Evolutionary conservation across 1,140 invertebrate genomes (phyloP).

Genomic region (Brachionus calyciflorus): DNA sequence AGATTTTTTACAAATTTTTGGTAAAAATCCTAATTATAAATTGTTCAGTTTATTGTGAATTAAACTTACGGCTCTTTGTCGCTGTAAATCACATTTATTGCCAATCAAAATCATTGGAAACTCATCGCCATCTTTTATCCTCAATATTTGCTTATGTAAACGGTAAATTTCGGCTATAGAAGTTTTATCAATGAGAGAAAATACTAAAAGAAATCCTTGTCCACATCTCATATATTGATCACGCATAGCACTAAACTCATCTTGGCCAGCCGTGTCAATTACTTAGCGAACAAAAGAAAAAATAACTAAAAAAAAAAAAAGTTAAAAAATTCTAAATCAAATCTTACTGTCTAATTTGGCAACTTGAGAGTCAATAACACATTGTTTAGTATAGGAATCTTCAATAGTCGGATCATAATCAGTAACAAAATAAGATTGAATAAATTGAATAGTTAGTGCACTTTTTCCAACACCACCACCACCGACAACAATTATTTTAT

Average conservation of each 20-base stretch:
- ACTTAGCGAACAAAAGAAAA: too few species aligned
- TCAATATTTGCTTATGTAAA: conserved; percentile 87
- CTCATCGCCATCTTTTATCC: conserved; percentile 79
- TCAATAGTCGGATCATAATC: conserved; percentile 58
- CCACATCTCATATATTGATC: conserved; percentile 82
- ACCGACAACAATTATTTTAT: conserved; percentile 45
- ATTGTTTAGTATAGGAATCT: conserved; percentile 68
- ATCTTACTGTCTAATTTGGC: conserved; percentile 74
- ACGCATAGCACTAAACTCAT: conserved; percentile 90
- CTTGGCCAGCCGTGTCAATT: conserved; percentile 92
- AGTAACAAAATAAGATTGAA: conserved; percentile 52
- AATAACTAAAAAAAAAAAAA: background rate
- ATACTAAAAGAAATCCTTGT: conserved; percentile 68
- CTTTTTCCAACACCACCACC: conserved; percentile 42
- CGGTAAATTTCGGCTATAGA: conserved; percentile 70
- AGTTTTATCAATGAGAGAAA: conserved; percentile 84
- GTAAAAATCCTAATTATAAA: conserved; percentile 74
- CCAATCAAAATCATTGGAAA: conserved; percentile 86
- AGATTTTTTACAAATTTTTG: too few species aligned
- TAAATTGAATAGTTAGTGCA: conserved; percentile 76
- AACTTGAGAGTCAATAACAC: conserved; percentile 83
- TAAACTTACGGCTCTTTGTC: conserved; percentile 74
- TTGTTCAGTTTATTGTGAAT: conserved; percentile 75
- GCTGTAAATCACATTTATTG: conserved; percentile 85
- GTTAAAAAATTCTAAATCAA: background rate